Conservation (phyloP, 2,113 vertebrate species). For the Plestiodon gilberti region DNA sequence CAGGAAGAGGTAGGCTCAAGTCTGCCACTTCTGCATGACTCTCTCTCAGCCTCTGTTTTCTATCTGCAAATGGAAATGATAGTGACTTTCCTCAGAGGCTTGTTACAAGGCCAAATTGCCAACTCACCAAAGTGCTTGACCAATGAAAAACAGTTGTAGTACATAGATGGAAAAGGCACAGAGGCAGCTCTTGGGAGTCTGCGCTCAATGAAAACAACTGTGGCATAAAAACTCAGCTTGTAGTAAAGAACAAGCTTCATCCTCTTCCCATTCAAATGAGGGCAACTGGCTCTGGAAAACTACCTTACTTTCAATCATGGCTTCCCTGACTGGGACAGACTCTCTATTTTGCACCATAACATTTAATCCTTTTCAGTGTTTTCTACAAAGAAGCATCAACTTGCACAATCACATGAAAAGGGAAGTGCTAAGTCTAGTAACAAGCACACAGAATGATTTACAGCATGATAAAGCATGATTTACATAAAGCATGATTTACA, state of each 20-base stretch:
- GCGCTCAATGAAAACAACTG: background rate
- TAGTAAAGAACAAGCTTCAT: background rate
- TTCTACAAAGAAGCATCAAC: background rate
- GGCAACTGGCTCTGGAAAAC: background rate
- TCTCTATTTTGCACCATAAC: background rate
- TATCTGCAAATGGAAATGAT: background rate
- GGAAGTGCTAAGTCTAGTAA: background rate
- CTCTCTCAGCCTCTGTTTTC: background rate
- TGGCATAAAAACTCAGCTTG: background rate
- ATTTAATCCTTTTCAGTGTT: background rate
- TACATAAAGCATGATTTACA: background rate
- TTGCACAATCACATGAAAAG: background rate
- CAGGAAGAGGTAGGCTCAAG: background rate
- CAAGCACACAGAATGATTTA: background rate
- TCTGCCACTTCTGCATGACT: background rate
- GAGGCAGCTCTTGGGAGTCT: background rate
- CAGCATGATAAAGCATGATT: background rate
- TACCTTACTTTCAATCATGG: conserved; percentile 3
- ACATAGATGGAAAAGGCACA: background rate
- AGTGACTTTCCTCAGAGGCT: background rate
- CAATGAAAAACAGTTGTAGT: background rate
- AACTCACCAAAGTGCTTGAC: background rate
- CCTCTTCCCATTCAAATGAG: conserved; percentile 1
- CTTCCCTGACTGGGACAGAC: background rate
- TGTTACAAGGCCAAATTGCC: background rate